phyloP scores from a whole-genome alignment of 2,797 vertebrate genomes.

The Phataginus tetradactyla region DNA sequence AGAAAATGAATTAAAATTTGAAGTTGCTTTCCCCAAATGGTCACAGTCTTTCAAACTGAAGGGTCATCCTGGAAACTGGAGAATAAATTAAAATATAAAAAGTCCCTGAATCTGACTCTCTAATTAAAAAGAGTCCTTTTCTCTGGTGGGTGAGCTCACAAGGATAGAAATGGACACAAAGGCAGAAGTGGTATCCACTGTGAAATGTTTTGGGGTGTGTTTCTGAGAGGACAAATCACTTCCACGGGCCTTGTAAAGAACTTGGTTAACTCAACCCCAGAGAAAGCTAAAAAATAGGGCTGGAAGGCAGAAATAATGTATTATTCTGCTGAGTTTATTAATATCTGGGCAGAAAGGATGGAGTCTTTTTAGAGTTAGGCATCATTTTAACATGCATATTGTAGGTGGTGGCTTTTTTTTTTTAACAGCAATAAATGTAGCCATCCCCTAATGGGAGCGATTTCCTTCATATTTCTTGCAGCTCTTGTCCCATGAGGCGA shows the following conservation, averaged over 20 bases:
- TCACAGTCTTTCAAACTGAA: constrained; percentile 21
- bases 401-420: neutral
- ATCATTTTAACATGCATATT: constrained; percentile 58
- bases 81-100: constrained; percentile 29
- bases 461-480: constrained; percentile 77
- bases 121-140: neutral
- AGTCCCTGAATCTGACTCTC: neutral
- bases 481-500: constrained; percentile 76
- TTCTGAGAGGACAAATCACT: neutral
- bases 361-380: constrained; percentile 34
- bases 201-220: neutral
- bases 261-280: neutral
- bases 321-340: constrained; percentile 41
- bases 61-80: neutral
- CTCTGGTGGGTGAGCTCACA: neutral
- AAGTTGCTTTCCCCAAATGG: constrained; percentile 30
- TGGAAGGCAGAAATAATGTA: constrained; percentile 6
- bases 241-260: neutral
- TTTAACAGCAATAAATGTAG: constrained; percentile 64
- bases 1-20: constrained; percentile 51
- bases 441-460: constrained; percentile 40
- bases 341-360: constrained; percentile 10
- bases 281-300: neutral
- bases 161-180: neutral
- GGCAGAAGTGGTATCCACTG: neutral